These are phyloP conservation scores for Panzeria rudis DNA, from an alignment of 2,888 invertebrate genomes.

Conservation along the genomic window DNA sequence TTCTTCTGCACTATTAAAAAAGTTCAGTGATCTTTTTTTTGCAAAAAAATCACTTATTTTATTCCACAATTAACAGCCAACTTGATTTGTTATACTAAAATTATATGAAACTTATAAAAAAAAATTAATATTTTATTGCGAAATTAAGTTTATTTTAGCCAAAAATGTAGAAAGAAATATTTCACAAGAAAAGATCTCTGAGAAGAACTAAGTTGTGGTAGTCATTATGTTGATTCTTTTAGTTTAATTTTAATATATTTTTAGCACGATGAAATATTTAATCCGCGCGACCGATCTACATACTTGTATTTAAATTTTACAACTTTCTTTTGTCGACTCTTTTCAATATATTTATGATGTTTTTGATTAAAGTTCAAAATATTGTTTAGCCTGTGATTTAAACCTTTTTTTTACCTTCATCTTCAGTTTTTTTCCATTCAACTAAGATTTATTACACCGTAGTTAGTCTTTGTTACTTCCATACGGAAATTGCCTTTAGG, in stretches of 20 bases:
- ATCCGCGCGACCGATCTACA: conserved; percentile 31
- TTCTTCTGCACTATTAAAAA: conserved; percentile 43
- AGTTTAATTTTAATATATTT: neutral
- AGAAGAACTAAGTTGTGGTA: conserved; percentile 14
- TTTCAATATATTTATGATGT: conserved; percentile 14
- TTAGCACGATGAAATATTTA: conserved; percentile 6
- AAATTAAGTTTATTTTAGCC: neutral
- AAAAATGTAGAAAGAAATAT: neutral
- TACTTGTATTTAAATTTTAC: conserved; percentile 11
- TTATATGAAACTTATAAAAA: neutral
- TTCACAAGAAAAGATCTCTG: neutral
- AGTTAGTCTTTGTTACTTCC: conserved; percentile 12
- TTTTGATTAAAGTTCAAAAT: conserved; percentile 38
- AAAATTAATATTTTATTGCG: no score
- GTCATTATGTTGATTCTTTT: neutral
- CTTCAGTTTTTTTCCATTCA: neutral
- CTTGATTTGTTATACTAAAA: conserved; percentile 53
- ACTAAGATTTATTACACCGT: conserved; percentile 31
- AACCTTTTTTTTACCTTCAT: conserved; percentile 2
- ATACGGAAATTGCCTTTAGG: conserved; percentile 28
- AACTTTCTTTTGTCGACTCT: conserved; percentile 63
- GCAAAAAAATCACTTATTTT: no score
- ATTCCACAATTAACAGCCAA: conserved; percentile 10
- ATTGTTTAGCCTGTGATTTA: neutral
- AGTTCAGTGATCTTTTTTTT: conserved; percentile 52